Percentiles rank a stretch among this genome's conserved stretches.
Conservation (phyloP, 2,797 vertebrate genomes). For the Momotus momota region DNA sequence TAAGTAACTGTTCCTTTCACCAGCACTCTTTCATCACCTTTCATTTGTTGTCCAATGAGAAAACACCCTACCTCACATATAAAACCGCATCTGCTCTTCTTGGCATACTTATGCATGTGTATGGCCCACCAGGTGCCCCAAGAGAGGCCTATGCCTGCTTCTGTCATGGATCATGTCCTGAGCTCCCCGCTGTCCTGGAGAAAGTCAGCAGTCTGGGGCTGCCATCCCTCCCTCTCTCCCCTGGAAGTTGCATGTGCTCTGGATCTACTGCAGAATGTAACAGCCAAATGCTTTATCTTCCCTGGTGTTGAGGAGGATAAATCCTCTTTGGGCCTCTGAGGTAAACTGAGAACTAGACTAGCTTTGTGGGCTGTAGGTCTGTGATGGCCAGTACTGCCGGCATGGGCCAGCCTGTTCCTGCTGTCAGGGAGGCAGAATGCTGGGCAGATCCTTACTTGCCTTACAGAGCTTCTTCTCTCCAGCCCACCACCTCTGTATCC, state of each 20-base stretch:
- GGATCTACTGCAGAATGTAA: not conserved
- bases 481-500: not conserved
- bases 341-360: not conserved
- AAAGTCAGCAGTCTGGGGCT: not conserved
- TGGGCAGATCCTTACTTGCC: not conserved
- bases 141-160: not conserved
- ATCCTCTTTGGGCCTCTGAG: not conserved
- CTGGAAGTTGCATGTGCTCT: not conserved
- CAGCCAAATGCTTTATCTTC: not conserved
- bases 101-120: not conserved
- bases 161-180: not conserved
- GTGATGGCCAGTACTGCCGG: not conserved
- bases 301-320: not conserved
- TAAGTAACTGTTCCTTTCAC: not conserved
- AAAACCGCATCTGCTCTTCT: not conserved
- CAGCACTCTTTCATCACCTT: conserved; percentile 1
- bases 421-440: not conserved
- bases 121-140: not conserved
- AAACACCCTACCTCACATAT: not conserved
- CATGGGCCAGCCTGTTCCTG: not conserved
- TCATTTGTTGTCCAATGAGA: not conserved
- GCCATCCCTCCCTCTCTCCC: not conserved
- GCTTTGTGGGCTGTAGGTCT: not conserved
- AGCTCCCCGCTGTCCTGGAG: not conserved
- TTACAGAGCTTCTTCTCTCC: not conserved